Percentiles rank a stretch among this genome's conserved stretches.
phyloP scores from a whole-genome alignment of 1,140 invertebrate species.

The Cyclina sinensis region DNA sequence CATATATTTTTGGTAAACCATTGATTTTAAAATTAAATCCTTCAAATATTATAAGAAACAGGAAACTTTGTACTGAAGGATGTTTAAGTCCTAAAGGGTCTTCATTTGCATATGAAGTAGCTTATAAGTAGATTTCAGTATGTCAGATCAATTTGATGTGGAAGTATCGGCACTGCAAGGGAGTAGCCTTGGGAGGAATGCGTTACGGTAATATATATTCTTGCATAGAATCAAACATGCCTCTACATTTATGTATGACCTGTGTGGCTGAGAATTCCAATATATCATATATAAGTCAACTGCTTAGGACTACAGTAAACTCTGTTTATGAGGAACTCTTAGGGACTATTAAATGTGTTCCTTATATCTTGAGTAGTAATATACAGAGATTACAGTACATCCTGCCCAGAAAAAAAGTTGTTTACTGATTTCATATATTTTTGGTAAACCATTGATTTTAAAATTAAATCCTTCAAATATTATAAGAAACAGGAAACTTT shows the following conservation, averaged over 20 bases:
- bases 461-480: too few relatives aligned
- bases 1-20: too few relatives aligned
- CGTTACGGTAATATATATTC: neutral
- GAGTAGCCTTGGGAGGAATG: conserved; percentile 10
- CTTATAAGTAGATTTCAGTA: too few relatives aligned
- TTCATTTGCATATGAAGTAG: too few relatives aligned
- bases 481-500: too few relatives aligned
- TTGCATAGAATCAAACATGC: neutral
- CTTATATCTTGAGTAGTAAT: neutral
- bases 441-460: too few relatives aligned
- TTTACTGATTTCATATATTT: too few relatives aligned
- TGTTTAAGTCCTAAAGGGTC: too few relatives aligned
- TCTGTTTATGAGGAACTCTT: neutral
- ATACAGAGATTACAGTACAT: neutral
- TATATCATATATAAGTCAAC: neutral
- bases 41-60: too few relatives aligned
- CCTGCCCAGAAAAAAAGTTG: too few relatives aligned
- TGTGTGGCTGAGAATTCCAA: neutral
- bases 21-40: too few relatives aligned
- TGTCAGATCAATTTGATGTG: neutral
- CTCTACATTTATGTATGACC: neutral
- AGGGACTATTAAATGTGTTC: neutral
- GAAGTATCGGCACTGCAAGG: neutral
- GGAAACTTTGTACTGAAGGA: too few relatives aligned
- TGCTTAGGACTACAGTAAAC: neutral